phyloP scores from a whole-genome alignment of 2,888 invertebrate species.

The Pimpla rufipes region DNA sequence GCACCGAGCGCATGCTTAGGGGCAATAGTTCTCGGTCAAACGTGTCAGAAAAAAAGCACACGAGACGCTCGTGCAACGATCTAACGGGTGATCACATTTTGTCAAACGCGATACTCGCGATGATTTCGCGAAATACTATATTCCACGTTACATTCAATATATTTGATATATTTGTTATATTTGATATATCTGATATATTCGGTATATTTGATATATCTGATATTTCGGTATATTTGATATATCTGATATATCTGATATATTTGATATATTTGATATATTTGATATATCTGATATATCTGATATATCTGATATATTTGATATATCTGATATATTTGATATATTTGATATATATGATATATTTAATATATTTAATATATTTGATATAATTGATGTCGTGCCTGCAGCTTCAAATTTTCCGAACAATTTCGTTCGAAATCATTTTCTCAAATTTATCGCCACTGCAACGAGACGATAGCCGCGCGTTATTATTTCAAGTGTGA shows the following conservation, averaged over 20 bases:
- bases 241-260: not conserved
- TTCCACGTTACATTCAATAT: not conserved
- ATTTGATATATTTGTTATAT: not conserved
- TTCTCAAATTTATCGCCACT: not conserved
- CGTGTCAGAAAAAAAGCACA: constrained; percentile 66
- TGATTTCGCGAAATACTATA: not conserved
- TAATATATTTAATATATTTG: not conserved
- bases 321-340: not conserved
- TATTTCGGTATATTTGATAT: not conserved
- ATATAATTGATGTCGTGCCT: not conserved
- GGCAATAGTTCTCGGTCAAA: constrained; percentile 79
- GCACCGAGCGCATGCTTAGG: constrained; percentile 73
- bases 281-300: not conserved
- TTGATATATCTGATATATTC: not conserved
- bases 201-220: too few relatives aligned
- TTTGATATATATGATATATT: not conserved
- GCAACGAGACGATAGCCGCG: constrained; percentile 7
- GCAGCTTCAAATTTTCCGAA: not conserved
- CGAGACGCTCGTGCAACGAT: constrained; percentile 64
- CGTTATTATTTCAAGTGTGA: constrained; percentile 8
- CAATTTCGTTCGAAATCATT: not conserved
- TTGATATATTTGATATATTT: not conserved
- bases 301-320: not conserved
- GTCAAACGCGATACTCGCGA: not conserved
- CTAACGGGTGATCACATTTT: constrained; percentile 36